These are phyloP conservation scores for Tiliacea citrago DNA, from an alignment of 2,888 invertebrate species.

Conservation along the genomic window DNA sequence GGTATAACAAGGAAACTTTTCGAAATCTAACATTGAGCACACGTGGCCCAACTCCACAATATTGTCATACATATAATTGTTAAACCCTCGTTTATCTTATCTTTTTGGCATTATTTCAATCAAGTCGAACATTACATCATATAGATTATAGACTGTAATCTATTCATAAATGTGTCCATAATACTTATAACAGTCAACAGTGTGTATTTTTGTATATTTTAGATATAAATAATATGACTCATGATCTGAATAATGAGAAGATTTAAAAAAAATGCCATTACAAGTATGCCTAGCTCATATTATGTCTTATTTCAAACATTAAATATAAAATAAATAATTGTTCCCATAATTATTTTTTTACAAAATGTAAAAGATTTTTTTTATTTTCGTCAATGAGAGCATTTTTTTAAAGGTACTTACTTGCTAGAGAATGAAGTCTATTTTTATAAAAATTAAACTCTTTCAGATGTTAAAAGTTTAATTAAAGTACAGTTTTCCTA, in stretches of 20 bases:
- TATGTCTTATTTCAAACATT: conserved; percentile 19
- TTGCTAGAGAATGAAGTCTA: no score
- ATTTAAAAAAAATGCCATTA: no score
- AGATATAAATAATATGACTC: conserved; percentile 5
- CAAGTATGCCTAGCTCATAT: no score
- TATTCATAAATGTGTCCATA: conserved; percentile 40
- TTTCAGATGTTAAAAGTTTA: neutral
- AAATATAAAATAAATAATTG: neutral
- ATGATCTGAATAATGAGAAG: neutral
- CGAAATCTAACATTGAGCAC: conserved; percentile 50
- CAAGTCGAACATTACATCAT: conserved; percentile 52
- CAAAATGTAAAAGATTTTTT: neutral
- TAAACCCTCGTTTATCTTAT: conserved; percentile 55
- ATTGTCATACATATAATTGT: conserved; percentile 34
- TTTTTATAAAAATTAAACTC: neutral
- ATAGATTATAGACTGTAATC: conserved; percentile 43
- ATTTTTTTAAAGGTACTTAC: no score
- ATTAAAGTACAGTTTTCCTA: neutral
- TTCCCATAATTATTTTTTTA: neutral
- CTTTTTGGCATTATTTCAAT: conserved; percentile 51
- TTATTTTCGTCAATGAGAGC: neutral
- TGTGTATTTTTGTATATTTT: conserved; percentile 23
- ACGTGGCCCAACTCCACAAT: conserved; percentile 40
- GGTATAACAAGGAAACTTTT: conserved; percentile 71
- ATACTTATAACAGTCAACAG: conserved; percentile 8